Conservation (phyloP, 2,888 invertebrate genomes). For the Camptogramma bilineatum region DNA sequence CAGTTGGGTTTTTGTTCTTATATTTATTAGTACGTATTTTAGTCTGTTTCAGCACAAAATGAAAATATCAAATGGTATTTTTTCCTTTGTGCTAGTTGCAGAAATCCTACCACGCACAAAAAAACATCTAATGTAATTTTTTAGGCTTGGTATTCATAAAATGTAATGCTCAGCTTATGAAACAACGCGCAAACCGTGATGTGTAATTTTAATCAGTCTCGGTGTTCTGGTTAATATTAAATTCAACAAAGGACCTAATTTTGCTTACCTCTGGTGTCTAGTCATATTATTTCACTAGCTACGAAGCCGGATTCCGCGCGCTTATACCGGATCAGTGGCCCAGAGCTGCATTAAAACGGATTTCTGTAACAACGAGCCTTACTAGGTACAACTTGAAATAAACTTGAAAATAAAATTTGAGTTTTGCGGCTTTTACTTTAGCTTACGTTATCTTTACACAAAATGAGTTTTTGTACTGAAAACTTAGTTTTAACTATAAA, state of each 20-base stretch:
- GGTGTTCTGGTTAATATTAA: constrained; percentile 30
- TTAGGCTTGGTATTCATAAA: not conserved
- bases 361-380: constrained; percentile 54
- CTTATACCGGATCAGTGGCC: constrained; percentile 65
- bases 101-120: not conserved
- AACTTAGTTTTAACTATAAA: no score
- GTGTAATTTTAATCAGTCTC: constrained; percentile 20
- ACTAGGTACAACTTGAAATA: constrained; percentile 54
- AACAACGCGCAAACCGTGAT: constrained; percentile 1
- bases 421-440: constrained; percentile 10
- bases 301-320: constrained; percentile 54
- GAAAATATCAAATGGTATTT: not conserved
- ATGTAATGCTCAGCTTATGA: not conserved
- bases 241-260: constrained; percentile 35
- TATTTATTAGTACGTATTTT: no score
- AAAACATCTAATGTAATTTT: not conserved
- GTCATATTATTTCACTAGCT: constrained; percentile 52
- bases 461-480: not conserved
- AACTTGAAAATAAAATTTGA: constrained; percentile 33
- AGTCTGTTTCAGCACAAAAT: no score
- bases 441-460: not conserved
- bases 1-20: no score
- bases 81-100: not conserved
- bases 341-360: constrained; percentile 60
- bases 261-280: constrained; percentile 46